These are phyloP conservation scores for Masticophis lateralis DNA, from an alignment of 2,797 vertebrate genomes.

Conservation along the genomic window DNA sequence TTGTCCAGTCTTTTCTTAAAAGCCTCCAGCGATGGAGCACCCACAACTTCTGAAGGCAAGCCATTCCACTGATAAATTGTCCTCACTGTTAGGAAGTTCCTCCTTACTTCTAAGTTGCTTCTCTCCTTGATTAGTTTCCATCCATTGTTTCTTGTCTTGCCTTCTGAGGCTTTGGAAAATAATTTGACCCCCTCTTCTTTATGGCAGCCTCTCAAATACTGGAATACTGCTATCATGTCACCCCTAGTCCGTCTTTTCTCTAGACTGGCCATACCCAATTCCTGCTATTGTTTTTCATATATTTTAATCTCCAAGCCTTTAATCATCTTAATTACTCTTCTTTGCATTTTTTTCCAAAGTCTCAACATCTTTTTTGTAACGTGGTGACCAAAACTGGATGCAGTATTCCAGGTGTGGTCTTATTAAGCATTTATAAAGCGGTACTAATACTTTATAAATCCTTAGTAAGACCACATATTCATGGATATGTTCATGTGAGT, in stretches of 20 bases:
- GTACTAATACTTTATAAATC: background rate
- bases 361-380: no score
- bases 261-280: no score
- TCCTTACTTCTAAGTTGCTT: background rate
- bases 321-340: no score
- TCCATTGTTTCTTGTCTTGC: background rate
- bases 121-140: background rate
- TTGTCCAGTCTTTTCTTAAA: no score
- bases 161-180: background rate
- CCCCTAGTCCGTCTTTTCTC: no score
- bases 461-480: background rate
- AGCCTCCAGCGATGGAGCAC: no score
- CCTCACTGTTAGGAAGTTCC: background rate
- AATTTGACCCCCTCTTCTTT: background rate
- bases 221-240: no score
- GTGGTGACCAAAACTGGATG: no score
- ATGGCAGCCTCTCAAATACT: background rate
- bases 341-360: no score
- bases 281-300: no score
- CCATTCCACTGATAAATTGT: background rate
- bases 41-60: background rate
- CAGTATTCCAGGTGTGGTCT: background rate
- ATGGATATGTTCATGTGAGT: background rate
- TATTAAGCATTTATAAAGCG: background rate
- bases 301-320: no score